A percentile compares a stretch with the other conserved stretches of the same genome.
Evolutionary conservation across 1,140 invertebrate genomes (phyloP).

Genomic region (Semibalanus balanoides): DNA sequence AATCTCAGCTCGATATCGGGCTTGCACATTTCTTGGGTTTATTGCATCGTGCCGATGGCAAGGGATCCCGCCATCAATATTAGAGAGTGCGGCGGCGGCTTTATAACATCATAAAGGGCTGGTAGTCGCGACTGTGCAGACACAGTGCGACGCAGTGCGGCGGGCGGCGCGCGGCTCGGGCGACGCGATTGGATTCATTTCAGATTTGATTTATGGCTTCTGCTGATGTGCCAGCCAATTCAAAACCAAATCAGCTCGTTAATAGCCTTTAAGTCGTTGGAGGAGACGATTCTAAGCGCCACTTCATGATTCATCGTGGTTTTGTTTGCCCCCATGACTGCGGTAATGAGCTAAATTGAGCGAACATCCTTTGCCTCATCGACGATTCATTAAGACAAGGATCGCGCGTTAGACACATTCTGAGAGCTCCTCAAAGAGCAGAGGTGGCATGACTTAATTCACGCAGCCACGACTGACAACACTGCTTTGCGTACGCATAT

Average conservation of each 20-base stretch:
- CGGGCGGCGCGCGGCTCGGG: too few relatives aligned
- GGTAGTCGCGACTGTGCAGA: not conserved
- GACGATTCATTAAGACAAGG: too few relatives aligned
- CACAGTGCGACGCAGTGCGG: not conserved
- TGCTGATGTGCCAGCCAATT: not conserved
- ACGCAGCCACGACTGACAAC: too few relatives aligned
- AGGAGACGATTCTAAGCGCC: too few relatives aligned
- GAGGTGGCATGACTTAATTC: too few relatives aligned
- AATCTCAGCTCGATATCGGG: not conserved
- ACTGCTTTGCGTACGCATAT: too few relatives aligned
- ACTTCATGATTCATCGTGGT: too few relatives aligned
- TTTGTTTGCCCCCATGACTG: too few relatives aligned
- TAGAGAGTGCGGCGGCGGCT: not conserved
- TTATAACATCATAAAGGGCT: not conserved
- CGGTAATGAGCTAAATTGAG: too few relatives aligned
- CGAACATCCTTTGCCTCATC: too few relatives aligned
- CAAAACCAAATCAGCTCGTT: not conserved
- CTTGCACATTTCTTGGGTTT: not conserved
- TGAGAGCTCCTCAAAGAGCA: too few relatives aligned
- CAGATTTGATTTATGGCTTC: not conserved
- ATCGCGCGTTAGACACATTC: too few relatives aligned
- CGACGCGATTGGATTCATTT: not conserved
- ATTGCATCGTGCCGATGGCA: not conserved
- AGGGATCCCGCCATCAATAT: not conserved
- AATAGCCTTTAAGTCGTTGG: not conserved